phyloP scores from a whole-genome alignment of 2,113 vertebrate species.

The Aptenodytes patagonicus region DNA sequence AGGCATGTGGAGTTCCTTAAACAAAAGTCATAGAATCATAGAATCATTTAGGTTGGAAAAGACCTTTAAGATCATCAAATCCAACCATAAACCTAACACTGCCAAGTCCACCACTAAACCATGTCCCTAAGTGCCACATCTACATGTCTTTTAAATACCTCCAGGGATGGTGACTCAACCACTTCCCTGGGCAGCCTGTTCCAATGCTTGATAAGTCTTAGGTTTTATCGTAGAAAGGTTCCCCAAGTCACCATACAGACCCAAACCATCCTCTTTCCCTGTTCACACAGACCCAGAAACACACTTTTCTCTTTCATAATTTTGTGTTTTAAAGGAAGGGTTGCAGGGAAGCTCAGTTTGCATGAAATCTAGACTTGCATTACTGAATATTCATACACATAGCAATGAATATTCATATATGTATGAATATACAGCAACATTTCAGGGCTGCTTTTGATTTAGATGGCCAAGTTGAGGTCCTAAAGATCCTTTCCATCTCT shows the following conservation, averaged over 20 bases:
- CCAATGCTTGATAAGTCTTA: background rate
- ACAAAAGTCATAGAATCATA: background rate
- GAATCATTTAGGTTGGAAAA: background rate
- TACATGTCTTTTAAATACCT: background rate
- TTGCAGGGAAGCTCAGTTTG: background rate
- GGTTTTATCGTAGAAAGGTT: background rate
- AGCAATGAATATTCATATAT: background rate
- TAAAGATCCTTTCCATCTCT: background rate
- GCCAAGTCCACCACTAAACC: background rate
- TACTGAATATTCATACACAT: background rate
- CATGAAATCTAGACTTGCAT: background rate
- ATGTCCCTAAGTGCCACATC: background rate
- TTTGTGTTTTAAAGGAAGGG: background rate
- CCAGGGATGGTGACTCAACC: background rate
- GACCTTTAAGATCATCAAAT: background rate
- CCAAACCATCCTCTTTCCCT: background rate
- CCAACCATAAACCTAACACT: background rate
- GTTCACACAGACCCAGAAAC: background rate
- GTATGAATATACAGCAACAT: background rate
- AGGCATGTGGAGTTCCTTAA: background rate
- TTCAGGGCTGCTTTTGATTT: background rate
- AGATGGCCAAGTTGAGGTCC: background rate
- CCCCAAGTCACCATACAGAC: background rate
- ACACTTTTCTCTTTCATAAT: background rate
- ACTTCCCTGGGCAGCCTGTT: background rate